A percentile compares a stretch with the other conserved stretches of the same genome.
phyloP scores from a whole-genome alignment of 2,797 vertebrate genomes.

The Spheniscus humboldti region DNA sequence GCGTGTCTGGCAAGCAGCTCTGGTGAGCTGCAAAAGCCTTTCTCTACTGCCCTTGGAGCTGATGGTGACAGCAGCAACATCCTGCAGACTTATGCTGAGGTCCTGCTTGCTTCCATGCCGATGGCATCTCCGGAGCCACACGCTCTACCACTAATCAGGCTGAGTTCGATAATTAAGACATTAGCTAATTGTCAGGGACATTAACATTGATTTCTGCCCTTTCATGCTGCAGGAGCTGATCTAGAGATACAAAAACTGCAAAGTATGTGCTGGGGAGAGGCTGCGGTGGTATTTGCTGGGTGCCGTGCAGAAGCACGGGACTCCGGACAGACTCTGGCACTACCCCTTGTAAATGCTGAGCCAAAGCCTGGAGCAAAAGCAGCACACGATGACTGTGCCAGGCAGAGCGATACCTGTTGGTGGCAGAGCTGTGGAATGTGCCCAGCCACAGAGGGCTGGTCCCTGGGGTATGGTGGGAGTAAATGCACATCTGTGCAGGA shows the following conservation, averaged over 20 bases:
- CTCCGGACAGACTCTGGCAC: background rate
- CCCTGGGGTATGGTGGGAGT: background rate
- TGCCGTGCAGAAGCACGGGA: background rate
- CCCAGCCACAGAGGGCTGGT: background rate
- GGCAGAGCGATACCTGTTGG: rapidly evolving
- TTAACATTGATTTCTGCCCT: slow-evolving; percentile 72
- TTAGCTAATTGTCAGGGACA: slow-evolving; percentile 73
- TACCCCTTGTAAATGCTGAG: background rate
- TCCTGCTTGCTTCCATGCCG: background rate
- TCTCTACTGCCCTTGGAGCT: background rate
- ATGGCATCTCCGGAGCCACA: background rate
- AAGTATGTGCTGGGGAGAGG: rapidly evolving
- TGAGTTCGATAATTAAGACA: slow-evolving; percentile 63
- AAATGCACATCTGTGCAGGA: rapidly evolving
- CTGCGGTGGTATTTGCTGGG: background rate
- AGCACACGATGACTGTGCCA: background rate
- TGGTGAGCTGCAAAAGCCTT: background rate
- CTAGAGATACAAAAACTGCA: background rate
- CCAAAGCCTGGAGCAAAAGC: background rate
- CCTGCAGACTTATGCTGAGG: background rate
- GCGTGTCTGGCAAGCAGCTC: background rate
- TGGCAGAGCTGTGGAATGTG: background rate
- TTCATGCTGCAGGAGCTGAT: slow-evolving; percentile 15
- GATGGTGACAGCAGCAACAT: background rate
- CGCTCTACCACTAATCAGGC: background rate